Evolutionary conservation across 2,797 vertebrate genomes (phyloP), one percentile per base, ranked within the genome.

Genomic region (Molossus molossus): DNA sequence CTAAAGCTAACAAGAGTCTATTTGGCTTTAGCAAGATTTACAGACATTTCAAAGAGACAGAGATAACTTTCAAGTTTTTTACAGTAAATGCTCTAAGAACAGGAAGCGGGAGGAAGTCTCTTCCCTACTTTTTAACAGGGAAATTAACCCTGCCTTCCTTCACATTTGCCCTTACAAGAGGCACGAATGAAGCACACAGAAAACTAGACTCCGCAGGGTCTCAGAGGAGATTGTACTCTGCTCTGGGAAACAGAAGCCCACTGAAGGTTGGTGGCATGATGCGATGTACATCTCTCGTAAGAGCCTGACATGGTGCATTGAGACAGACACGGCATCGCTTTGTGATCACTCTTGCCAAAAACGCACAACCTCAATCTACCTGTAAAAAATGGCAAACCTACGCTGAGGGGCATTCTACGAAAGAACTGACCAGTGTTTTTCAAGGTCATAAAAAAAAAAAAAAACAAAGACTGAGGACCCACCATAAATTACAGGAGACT

Each of bases 41-140:
- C 40, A 82, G 79, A 29, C 75, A 69, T 94, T 91, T 93, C 80
- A 76, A 86, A 70, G 62, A 93, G 40, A 95, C 76, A 87, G 60
- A 29, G 64, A 85, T 50, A 94, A 91, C 65, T 87, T 80, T 33
- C 27, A 65, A 60, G 29, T 87, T 91, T 91, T 87, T 58, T 64
- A 33, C 94, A 91, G 37, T 87, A 94, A 84, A 48, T 29, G 27
- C 45, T 85, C 70, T 86, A 95, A 80, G 84, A 29, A 91, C 21
- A 90, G 73, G 29, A 40, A 72, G 10, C 21, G 27, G 53, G 20
- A 72, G 29, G 27, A 14, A 21, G 18, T 79, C 67, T 76, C 75
- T 81, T 86, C 45, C 67, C 17, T 69, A 92, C 50, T 87, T 92
- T 95, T 69, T 67, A 80, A 69, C 27, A 67, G 45, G 21, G 48